Evolutionary conservation across 2,113 vertebrate genomes (phyloP).

Genomic region (Seriola dumerili): DNA sequence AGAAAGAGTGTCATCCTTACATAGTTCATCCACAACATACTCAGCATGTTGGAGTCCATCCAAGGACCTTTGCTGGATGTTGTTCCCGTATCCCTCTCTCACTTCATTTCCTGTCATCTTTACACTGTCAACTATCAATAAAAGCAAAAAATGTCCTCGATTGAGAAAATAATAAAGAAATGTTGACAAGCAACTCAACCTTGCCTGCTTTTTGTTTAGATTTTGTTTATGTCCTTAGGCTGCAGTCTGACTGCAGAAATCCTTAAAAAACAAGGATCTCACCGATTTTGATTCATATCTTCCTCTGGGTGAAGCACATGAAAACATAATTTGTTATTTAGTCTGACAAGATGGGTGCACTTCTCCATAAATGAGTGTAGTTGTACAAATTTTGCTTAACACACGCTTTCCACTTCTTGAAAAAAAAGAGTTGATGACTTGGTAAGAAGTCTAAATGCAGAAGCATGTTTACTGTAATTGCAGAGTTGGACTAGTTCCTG

Average conservation of each 20-base stretch:
- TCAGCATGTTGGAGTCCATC: too few relatives aligned
- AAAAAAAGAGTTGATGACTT: not conserved
- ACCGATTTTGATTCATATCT: too few relatives aligned
- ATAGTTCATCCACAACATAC: too few relatives aligned
- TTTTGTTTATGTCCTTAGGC: not conserved
- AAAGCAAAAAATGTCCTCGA: too few relatives aligned
- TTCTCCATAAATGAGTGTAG: not conserved
- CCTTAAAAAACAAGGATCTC: too few relatives aligned
- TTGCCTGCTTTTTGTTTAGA: not conserved
- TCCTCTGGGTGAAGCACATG: not conserved
- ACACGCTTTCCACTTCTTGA: not conserved
- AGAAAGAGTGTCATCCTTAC: too few relatives aligned
- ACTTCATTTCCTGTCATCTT: too few relatives aligned
- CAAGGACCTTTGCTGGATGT: too few relatives aligned
- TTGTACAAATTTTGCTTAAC: not conserved
- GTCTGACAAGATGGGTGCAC: not conserved
- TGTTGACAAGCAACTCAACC: too few relatives aligned
- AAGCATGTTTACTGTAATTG: not conserved
- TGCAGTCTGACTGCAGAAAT: not conserved
- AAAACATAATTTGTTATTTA: not conserved
- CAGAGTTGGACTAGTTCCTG: not conserved
- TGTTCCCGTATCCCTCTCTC: too few relatives aligned
- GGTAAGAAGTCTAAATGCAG: not conserved
- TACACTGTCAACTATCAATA: too few relatives aligned
- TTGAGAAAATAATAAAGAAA: too few relatives aligned